Base-by-base conservation (phyloP, 2,113 vertebrate species). In the Cebus imitator region DNA sequence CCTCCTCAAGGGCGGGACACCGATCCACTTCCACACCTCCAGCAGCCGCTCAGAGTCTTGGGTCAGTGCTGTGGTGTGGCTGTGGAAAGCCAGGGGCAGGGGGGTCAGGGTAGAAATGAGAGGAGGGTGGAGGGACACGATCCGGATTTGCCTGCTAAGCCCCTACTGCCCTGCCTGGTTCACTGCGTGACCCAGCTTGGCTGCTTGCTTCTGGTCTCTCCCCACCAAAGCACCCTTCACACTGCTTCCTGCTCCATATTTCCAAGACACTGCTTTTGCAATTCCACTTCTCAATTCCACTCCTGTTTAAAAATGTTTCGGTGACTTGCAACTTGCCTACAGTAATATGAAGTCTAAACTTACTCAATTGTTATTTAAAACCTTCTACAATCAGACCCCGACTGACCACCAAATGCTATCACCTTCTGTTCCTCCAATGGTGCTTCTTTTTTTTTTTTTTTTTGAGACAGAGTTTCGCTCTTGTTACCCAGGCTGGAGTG, bases 1-100 rank as follows among this genome's bases (percentile, higher is more conserved):
- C 99, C 99, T 99, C 98, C 99, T 99, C 7, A 99, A 98, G 30
- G 99, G 99, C 96, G 99, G 98, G 90, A 99, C 97, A 0, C 99
- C 99, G 35, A 99, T 98, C 83, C 99, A 98, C 73, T 72, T 99
- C 98, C 98, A 98, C 18, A 99, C 93, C 94, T 99, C 99, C 70
- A 98, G 98, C 94, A 99, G 98, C 21, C 99, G 98, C 81, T 99
- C 99, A 0, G 99, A 98, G 50, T 99, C 99, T 91, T 98, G 98
- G n/a, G 97, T 98, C 96, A 99, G 96, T 0, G 99, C 98, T 37
- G 98, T 98, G 0, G 98, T 98, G 0, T 99, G 98, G 95, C 99
- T 99, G 70, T 27, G 84, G 57, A 68, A 45, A 40, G 70, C 23
- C 83, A 35, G 91, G 30, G 57, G n/a, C 12, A 14, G 43, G 25